These are phyloP conservation scores for Limenitis camilla DNA, from an alignment of 2,888 invertebrate species.

Conservation along the genomic window DNA sequence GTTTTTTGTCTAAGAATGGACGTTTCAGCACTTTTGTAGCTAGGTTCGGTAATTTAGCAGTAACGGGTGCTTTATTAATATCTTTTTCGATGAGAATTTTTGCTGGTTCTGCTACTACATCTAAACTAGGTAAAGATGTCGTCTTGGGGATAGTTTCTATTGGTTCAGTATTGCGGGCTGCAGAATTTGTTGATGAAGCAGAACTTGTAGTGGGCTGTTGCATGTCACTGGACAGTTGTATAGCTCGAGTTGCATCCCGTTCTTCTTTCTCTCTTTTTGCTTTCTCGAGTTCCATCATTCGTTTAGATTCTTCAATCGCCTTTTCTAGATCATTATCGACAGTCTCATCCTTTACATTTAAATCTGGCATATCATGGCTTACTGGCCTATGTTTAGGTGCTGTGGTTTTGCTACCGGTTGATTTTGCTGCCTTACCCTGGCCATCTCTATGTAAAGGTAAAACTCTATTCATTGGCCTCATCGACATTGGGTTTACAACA, in stretches of 20 bases:
- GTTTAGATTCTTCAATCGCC: conserved; percentile 68
- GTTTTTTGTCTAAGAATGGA: conserved; percentile 50
- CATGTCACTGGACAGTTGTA: conserved; percentile 52
- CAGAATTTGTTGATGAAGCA: conserved; percentile 32
- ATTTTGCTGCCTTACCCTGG: conserved; percentile 65
- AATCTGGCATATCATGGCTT: conserved; percentile 69
- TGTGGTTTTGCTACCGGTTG: conserved; percentile 42
- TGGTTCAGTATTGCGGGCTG: conserved; percentile 31
- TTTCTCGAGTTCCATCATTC: conserved; percentile 66
- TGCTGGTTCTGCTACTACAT: conserved; percentile 50
- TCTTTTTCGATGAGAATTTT: conserved; percentile 60
- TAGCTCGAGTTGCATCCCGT: conserved; percentile 52
- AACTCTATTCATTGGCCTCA: conserved; percentile 85
- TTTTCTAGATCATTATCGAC: conserved; percentile 70
- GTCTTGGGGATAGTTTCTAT: conserved; percentile 43
- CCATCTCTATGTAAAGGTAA: conserved; percentile 83
- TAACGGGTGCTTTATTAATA: conserved; percentile 41
- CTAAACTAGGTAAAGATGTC: conserved; percentile 56
- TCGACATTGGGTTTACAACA: conserved; percentile 80
- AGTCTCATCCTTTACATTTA: conserved; percentile 68
- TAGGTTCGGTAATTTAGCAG: conserved; percentile 39
- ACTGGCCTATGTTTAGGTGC: conserved; percentile 52
- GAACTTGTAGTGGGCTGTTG: conserved; percentile 52
- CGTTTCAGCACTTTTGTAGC: conserved; percentile 55
- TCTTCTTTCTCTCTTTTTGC: conserved; percentile 65